Conservation (phyloP, 2,797 vertebrate genomes). For the Tympanoctomys barrerae region DNA sequence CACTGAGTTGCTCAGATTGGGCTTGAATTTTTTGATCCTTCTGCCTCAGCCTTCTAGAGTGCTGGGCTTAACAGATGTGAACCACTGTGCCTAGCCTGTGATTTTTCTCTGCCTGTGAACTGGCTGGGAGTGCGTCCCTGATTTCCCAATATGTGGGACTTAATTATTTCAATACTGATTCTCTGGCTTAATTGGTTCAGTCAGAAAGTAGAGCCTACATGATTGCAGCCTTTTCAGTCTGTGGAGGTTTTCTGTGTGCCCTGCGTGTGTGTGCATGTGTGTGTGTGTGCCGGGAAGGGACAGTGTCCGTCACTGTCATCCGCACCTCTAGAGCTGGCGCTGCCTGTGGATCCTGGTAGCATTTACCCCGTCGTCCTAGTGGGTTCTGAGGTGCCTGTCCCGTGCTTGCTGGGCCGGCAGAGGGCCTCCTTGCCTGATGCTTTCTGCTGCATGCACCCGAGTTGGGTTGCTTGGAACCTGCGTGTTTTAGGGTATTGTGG, state of each 20-base stretch:
- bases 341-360: accelerated
- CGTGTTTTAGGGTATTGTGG: accelerated
- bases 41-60: neutral
- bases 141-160: neutral
- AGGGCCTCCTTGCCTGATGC: neutral
- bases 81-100: neutral
- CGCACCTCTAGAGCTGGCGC: neutral
- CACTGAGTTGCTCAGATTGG: neutral
- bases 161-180: neutral
- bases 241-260: neutral
- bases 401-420: accelerated
- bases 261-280: accelerated
- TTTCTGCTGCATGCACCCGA: accelerated
- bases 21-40: neutral
- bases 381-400: accelerated
- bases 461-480: accelerated
- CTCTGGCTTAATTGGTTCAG: neutral
- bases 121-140: neutral
- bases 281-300: neutral
- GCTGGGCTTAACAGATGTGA: neutral
- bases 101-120: neutral
- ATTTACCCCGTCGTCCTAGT: neutral
- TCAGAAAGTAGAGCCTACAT: neutral
- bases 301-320: accelerated
- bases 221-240: neutral